phyloP scores from a whole-genome alignment of 2,113 vertebrate species.

The Heloderma charlesbogerti region DNA sequence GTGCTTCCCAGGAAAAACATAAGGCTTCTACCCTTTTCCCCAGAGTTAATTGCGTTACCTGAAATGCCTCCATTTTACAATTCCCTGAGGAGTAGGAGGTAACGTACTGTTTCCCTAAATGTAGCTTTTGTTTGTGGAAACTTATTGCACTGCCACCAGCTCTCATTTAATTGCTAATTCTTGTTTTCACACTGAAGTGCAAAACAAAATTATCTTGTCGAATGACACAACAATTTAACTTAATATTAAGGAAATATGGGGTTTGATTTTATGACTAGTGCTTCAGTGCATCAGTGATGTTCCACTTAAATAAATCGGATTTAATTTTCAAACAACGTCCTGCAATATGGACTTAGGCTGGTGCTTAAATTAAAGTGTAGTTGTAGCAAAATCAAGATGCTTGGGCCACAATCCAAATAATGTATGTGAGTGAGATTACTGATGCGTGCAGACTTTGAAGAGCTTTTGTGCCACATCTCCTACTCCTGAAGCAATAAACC shows the following conservation, averaged over 20 bases:
- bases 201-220: slow-evolving; percentile 12
- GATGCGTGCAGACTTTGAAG: not conserved
- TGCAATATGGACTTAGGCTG: rapidly evolving
- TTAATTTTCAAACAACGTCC: slow-evolving; percentile 25
- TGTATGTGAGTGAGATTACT: not conserved
- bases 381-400: not conserved
- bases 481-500: not conserved
- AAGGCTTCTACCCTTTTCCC: not conserved
- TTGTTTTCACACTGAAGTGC: not conserved
- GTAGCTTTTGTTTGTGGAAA: slow-evolving; percentile 2
- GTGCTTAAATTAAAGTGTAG: not conserved
- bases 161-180: rapidly evolving
- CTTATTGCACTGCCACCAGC: not conserved
- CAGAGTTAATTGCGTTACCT: not conserved
- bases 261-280: not conserved
- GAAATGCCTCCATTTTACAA: not conserved
- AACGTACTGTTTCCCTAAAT: rapidly evolving
- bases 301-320: not conserved
- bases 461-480: not conserved
- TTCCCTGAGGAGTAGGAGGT: rapidly evolving
- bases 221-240: not conserved
- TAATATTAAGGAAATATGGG: not conserved
- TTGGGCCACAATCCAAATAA: not conserved
- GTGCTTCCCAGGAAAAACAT: not conserved
- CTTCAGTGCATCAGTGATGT: not conserved